Evolutionary conservation across 2,797 vertebrate species (phyloP).

Genomic region (Sebastes flavidus): DNA sequence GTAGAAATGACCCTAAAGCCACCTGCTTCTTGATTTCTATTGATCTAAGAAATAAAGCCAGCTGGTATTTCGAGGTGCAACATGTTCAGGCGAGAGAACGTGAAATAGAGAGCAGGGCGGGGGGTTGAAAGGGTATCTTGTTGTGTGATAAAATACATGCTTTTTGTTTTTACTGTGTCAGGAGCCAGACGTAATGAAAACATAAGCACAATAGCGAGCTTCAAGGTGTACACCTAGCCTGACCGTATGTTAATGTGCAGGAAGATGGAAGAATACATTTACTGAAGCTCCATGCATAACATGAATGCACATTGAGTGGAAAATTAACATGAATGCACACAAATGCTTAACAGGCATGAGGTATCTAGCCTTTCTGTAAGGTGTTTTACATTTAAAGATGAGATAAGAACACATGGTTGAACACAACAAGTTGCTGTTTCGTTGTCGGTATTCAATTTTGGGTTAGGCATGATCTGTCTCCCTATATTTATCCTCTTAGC

Average conservation of each 20-base stretch:
- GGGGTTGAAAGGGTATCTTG: neutral
- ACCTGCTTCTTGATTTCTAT: slow-evolving; percentile 46
- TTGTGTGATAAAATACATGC: neutral
- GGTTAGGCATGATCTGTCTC: neutral
- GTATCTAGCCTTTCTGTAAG: neutral
- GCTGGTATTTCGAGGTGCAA: slow-evolving; percentile 28
- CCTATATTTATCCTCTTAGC: neutral
- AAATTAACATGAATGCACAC: neutral
- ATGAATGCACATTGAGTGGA: neutral
- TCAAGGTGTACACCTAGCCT: neutral
- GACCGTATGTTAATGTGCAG: neutral
- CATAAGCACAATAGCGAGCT: neutral
- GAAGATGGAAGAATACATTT: neutral
- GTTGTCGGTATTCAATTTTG: neutral
- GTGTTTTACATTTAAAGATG: neutral
- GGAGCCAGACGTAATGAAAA: neutral
- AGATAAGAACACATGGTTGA: neutral
- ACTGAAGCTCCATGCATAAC: neutral
- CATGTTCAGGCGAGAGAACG: neutral
- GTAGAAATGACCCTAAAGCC: slow-evolving; percentile 43
- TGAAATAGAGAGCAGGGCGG: neutral
- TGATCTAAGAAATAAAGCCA: slow-evolving; percentile 42
- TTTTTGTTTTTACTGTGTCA: slow-evolving; percentile 2
- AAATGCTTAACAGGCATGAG: neutral
- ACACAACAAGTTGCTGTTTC: neutral